A percentile compares a stretch with the other conserved stretches of the same genome.
phyloP scores from a whole-genome alignment of 1,140 invertebrate genomes.

The Drosophila busckii region DNA sequence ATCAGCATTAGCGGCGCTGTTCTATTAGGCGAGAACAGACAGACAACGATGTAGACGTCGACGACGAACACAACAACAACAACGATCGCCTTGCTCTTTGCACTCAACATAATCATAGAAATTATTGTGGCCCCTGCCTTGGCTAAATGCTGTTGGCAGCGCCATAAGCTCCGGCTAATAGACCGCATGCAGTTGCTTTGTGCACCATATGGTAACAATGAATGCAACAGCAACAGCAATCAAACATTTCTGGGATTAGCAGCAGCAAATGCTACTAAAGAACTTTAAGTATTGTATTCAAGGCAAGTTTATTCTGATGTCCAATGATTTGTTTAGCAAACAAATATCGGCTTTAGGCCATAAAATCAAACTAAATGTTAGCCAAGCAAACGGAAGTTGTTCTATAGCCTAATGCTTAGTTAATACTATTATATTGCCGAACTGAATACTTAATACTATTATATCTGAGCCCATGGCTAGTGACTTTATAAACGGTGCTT shows the following conservation, averaged over 20 bases:
- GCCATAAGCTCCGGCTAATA: conserved; percentile 56
- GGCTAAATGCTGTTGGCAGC: conserved; percentile 64
- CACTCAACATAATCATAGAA: conserved; percentile 62
- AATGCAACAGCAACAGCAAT: conserved; percentile 4
- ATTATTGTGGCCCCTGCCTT: conserved; percentile 45
- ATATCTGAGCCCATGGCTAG: too few relatives aligned
- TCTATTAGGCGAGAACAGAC: conserved; percentile 72
- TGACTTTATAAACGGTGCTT: too few relatives aligned
- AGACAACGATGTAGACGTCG: background rate
- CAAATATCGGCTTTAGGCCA: too few relatives aligned
- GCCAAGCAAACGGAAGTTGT: too few relatives aligned
- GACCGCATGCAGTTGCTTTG: conserved; percentile 40
- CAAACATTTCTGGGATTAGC: conserved; percentile 6
- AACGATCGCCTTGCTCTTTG: conserved; percentile 36
- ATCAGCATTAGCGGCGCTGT: conserved; percentile 67
- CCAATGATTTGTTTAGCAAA: too few relatives aligned
- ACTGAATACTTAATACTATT: too few relatives aligned
- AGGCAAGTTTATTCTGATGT: too few relatives aligned
- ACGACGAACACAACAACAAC: background rate
- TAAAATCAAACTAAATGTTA: too few relatives aligned
- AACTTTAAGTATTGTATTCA: conserved; percentile 5
- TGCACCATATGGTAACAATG: conserved; percentile 5
- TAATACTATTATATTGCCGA: too few relatives aligned
- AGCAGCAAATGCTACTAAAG: background rate
- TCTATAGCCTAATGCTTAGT: too few relatives aligned